These are phyloP conservation scores for Gila robusta DNA, from an alignment of 2,797 vertebrate genomes.

Conservation along the genomic window DNA sequence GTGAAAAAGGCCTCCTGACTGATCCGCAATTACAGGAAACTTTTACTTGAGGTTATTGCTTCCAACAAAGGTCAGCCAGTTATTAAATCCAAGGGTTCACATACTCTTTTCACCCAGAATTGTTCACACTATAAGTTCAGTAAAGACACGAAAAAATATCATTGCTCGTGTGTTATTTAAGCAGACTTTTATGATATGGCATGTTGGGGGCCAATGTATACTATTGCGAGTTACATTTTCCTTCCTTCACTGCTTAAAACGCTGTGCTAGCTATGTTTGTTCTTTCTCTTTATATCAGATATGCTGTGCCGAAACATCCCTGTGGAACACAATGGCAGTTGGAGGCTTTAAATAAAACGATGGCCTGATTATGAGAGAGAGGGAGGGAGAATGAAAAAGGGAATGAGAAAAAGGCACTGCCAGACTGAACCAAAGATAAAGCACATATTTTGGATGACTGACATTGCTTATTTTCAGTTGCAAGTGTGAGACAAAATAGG, in stretches of 20 bases:
- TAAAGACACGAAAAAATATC: not conserved
- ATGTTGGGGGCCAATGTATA: not conserved
- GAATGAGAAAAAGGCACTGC: constrained; percentile 26
- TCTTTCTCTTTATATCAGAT: constrained; percentile 71
- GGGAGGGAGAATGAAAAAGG: constrained; percentile 19
- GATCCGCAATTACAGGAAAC: constrained; percentile 13
- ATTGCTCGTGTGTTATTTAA: not conserved
- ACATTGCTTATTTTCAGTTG: not conserved
- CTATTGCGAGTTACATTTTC: constrained; percentile 3
- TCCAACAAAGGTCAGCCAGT: constrained; percentile 12
- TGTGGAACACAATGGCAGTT: constrained; percentile 75
- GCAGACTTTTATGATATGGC: not conserved
- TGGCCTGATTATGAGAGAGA: constrained; percentile 78
- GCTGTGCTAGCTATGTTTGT: constrained; percentile 56
- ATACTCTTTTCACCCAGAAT: not conserved
- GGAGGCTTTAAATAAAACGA: constrained; percentile 82
- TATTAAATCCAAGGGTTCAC: constrained; percentile 17
- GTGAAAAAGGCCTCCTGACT: constrained; percentile 8
- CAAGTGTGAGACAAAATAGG: not conserved
- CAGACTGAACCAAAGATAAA: constrained; percentile 17
- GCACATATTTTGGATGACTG: constrained; percentile 4
- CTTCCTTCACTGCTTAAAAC: not conserved
- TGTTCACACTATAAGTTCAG: not conserved
- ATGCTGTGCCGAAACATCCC: constrained; percentile 70
- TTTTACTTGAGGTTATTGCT: not conserved